Evolutionary conservation across 2,797 vertebrate species (phyloP), one percentile per base, ranked within the genome.

Genomic region (Lerista edwardsae): DNA sequence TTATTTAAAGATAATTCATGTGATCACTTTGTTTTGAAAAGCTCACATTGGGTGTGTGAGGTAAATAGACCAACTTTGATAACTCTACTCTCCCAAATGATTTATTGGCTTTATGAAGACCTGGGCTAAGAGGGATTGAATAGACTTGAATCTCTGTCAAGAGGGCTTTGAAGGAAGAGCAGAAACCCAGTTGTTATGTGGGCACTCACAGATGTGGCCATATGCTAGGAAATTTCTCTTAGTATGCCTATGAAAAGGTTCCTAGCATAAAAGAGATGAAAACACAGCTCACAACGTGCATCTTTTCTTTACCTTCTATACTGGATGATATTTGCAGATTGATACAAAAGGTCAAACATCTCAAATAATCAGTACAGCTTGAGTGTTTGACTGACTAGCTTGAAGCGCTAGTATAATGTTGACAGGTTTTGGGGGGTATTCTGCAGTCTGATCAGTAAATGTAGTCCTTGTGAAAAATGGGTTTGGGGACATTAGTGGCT

Each of bases 211-310:
- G 65, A 81, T 73, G 73, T 57, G 21, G 72, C 72, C 64, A 57
- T 81, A 64, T 59, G 44, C 23, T 39, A 68, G 69, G n/a, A 23
- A 69, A 75, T 81, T 78, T 65, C 69, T 78, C 83, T 84, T 65
- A 34, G 73, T 76, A 81, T 62, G 55, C 25, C 31, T 64, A 36
- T 80, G 36, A 69, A 80, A 69, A 69, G 64, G 41, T 12, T 69
- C 62, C 31, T 14, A 19, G 17, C 47, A 47, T 23, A 69, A 47
- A 85, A 75, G 29, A 27, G 29, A n/a, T 8, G 34, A 64, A 78
- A 84, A n/a, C 4, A 19, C 34, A 44, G 9, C 62, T 75, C 51
- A 34, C 3, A 11, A n/a, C 17, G 31, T 47, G 69, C 14, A 44
- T 62, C 61, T 62, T 57, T 81, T 27, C 41, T 44, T 8, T 27